Base-by-base conservation (phyloP, 2,113 vertebrate species). In the Chlorodrepanis virens region DNA sequence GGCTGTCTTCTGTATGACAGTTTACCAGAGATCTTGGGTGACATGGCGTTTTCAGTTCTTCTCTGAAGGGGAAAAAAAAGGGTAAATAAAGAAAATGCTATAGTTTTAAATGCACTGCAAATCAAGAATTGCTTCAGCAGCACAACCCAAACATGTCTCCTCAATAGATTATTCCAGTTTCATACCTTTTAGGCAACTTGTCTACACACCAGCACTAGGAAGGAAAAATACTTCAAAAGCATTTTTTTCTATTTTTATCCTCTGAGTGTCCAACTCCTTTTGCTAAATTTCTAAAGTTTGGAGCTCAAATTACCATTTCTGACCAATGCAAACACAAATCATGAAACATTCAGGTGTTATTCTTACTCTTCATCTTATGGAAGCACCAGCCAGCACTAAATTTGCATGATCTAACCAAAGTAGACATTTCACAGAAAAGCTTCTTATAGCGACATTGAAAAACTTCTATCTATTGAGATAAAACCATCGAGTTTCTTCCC, bases 281-380 rank as follows among this genome's bases (percentile, higher is more conserved):
- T 80, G 35, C 76, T 93, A 83, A 80, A 67, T 88, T 68, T 74
- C 71, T 59, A 29, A 54, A 80, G 65, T 87, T 68, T 67, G 79
- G 63, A 95, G 75, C 90, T 91, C 53, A 77, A 67, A 92, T 95
- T 92, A 93, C 59, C 79, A 94, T 89, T 96, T 95, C 86, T 96
- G 96, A 97, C 95, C 92, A 94, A 63, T 93, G 88, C 57, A 94
- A 88, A 83, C 89, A 86, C 25, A 93, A 92, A 80, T 35, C 45
- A 93, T 96, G 85, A 96, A 97, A 95, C 93, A 96, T 96, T 96
- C 79, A 95, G 94, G 94, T 92, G 70, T 47, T 89, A 57, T 63
- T 95, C 88, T 15, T 90, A 70, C 79, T 88, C 87, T 90, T 92
- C 71, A 74, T 94, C 71, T 76, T 70, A 59, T 15, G 82, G 92